Conservation (phyloP, 2,113 vertebrate genomes). For the Scomber scombrus region DNA sequence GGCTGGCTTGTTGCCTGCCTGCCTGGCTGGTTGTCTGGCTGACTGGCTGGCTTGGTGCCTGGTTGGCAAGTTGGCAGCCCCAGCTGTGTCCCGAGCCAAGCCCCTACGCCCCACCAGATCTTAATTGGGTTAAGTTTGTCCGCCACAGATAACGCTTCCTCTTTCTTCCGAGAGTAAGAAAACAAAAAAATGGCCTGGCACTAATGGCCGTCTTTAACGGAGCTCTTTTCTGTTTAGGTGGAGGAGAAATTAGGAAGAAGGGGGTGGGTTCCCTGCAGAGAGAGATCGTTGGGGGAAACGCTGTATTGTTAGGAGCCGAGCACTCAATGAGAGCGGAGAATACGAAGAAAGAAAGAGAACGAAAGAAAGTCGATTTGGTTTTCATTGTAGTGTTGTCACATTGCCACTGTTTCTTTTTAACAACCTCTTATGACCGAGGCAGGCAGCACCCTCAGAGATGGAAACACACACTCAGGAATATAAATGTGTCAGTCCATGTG, state of each 20-base stretch:
- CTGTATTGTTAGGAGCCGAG: conserved; percentile 79
- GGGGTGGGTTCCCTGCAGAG: conserved; percentile 82
- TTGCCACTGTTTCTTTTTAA: conserved; percentile 69
- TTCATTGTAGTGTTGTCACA: conserved; percentile 64
- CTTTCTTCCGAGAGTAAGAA: conserved; percentile 85
- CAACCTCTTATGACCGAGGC: conserved; percentile 47
- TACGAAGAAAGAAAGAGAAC: conserved; percentile 50
- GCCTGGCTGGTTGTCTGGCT: conserved; percentile 52
- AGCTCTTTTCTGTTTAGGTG: conserved; percentile 86
- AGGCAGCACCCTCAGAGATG: conserved; percentile 44
- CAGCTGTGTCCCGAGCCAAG: conserved; percentile 79
- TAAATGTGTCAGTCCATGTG: conserved; percentile 29
- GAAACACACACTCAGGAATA: conserved; percentile 45
- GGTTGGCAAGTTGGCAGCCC: conserved; percentile 73
- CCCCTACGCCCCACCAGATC: conserved; percentile 83
- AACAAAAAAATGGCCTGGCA: conserved; percentile 79
- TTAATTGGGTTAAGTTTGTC: conserved; percentile 91
- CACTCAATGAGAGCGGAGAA: conserved; percentile 60
- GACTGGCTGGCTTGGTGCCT: conserved; percentile 70
- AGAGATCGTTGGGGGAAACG: conserved; percentile 75
- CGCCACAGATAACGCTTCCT: conserved; percentile 88
- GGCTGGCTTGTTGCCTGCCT: conserved; percentile 36
- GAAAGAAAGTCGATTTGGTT: conserved; percentile 72
- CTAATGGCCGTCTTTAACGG: conserved; percentile 81
- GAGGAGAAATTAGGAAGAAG: conserved; percentile 85